A percentile compares a stretch with the other conserved stretches of the same genome.
phyloP scores from a whole-genome alignment of 2,113 vertebrate genomes.

The Sapayoa aenigma region DNA sequence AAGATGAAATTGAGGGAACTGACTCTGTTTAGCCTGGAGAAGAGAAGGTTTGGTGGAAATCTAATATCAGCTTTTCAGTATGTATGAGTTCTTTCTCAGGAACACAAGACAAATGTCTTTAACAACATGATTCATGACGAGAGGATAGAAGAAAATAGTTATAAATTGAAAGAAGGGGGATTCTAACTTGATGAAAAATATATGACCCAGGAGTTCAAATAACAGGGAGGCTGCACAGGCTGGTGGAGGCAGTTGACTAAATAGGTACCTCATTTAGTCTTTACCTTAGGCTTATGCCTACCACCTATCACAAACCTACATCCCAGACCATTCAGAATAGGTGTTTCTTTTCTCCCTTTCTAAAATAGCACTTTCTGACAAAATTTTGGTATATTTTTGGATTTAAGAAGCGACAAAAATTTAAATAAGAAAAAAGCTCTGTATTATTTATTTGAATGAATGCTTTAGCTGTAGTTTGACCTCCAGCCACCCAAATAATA shows the following conservation, averaged over 20 bases:
- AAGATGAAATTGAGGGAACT: neutral
- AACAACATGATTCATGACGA: neutral
- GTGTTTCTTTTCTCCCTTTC: neutral
- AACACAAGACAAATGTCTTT: neutral
- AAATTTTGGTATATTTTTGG: neutral
- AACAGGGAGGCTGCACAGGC: neutral
- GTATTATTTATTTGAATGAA: neutral
- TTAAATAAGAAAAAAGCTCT: accelerated
- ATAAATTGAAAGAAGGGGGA: neutral
- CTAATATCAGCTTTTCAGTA: neutral
- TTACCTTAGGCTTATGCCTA: neutral
- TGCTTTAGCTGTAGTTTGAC: neutral
- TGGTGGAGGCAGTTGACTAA: neutral
- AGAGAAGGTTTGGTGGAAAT: neutral
- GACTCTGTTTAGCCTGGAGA: neutral
- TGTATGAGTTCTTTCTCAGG: neutral
- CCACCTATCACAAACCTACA: neutral
- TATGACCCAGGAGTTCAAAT: neutral
- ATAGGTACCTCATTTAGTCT: neutral
- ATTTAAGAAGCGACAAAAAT: neutral
- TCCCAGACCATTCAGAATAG: neutral
- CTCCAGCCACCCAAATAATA: neutral
- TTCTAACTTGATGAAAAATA: neutral
- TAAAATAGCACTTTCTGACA: neutral
- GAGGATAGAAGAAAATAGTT: neutral